These are phyloP conservation scores for Psylliodes chrysocephalus DNA, from an alignment of 2,888 invertebrate genomes.

Conservation along the genomic window DNA sequence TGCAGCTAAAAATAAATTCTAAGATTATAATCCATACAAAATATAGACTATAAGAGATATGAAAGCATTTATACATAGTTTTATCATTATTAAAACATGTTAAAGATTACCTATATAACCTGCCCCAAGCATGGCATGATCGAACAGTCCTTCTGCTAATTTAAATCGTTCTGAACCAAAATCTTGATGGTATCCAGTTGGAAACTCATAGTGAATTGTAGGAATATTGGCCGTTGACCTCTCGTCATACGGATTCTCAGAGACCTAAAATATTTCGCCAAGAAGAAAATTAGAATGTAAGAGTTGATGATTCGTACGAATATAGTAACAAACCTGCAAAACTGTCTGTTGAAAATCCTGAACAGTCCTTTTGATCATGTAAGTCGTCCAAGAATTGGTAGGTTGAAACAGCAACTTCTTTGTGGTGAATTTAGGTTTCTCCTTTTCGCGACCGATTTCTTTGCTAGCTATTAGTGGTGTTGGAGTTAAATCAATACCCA, in stretches of 20 bases:
- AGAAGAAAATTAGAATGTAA: no score
- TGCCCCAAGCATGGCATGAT: slow-evolving; percentile 92
- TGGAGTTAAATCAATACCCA: slow-evolving; percentile 71
- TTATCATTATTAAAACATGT: no score
- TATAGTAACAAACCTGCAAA: slow-evolving; percentile 71
- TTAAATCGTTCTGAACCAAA: slow-evolving; percentile 94
- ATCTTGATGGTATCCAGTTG: slow-evolving; percentile 97
- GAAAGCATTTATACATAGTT: no score
- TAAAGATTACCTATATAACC: slow-evolving; percentile 85
- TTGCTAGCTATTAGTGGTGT: slow-evolving; percentile 76
- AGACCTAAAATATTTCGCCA: slow-evolving; percentile 68
- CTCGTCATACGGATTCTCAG: slow-evolving; percentile 92
- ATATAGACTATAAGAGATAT: no score
- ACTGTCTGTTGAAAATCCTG: slow-evolving; percentile 78
- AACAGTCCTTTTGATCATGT: slow-evolving; percentile 89
- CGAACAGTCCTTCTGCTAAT: slow-evolving; percentile 94
- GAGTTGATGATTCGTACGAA: no score
- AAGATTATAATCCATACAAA: background rate
- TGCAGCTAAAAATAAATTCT: slow-evolving; percentile 64
- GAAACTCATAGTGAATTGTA: slow-evolving; percentile 96
- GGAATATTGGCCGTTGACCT: slow-evolving; percentile 87
- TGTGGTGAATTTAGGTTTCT: slow-evolving; percentile 84
- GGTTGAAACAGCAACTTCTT: slow-evolving; percentile 83
- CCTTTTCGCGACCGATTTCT: slow-evolving; percentile 91
- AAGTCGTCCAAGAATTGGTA: slow-evolving; percentile 92